Percentiles rank a stretch among this genome's conserved stretches.
Conservation (phyloP, 2,113 vertebrate genomes). For the Tretioscincus oriximinensis region DNA sequence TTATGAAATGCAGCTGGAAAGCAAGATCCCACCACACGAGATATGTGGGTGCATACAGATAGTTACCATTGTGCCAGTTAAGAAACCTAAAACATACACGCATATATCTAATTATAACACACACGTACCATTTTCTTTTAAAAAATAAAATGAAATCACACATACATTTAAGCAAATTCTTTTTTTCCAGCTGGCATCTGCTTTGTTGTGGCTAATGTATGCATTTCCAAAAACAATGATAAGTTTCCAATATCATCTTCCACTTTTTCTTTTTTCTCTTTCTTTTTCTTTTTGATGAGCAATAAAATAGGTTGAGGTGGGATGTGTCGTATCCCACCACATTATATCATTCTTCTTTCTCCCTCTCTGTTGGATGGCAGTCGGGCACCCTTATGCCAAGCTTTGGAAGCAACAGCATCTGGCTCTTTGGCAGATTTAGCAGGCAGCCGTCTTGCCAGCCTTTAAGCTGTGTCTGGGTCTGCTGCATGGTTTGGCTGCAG, state of each 20-base stretch:
- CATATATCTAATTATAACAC: not conserved
- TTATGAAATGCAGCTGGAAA: slow-evolving; percentile 53
- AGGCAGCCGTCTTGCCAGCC: slow-evolving; percentile 81
- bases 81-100: slow-evolving; percentile 63
- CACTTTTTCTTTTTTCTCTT: slow-evolving; percentile 72
- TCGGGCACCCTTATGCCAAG: slow-evolving; percentile 82
- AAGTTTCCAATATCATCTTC: slow-evolving; percentile 80
- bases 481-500: slow-evolving; percentile 83
- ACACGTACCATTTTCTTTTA: not conserved
- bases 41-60: slow-evolving; percentile 62
- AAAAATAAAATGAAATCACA: slow-evolving; percentile 32
- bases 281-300: slow-evolving; percentile 78
- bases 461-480: slow-evolving; percentile 85
- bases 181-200: slow-evolving; percentile 78
- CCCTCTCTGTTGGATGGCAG: slow-evolving; percentile 85
- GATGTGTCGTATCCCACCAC: slow-evolving; percentile 84
- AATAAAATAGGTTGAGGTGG: slow-evolving; percentile 86
- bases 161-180: slow-evolving; percentile 73
- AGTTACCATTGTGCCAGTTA: slow-evolving; percentile 67
- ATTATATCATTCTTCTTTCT: slow-evolving; percentile 86
- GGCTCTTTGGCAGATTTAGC: slow-evolving; percentile 81
- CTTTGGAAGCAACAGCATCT: slow-evolving; percentile 86
- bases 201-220: slow-evolving; percentile 83
- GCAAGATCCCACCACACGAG: slow-evolving; percentile 32
- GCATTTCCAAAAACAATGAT: slow-evolving; percentile 83